Conservation (phyloP, 2,113 vertebrate species). For the Siphamia tubifer region DNA sequence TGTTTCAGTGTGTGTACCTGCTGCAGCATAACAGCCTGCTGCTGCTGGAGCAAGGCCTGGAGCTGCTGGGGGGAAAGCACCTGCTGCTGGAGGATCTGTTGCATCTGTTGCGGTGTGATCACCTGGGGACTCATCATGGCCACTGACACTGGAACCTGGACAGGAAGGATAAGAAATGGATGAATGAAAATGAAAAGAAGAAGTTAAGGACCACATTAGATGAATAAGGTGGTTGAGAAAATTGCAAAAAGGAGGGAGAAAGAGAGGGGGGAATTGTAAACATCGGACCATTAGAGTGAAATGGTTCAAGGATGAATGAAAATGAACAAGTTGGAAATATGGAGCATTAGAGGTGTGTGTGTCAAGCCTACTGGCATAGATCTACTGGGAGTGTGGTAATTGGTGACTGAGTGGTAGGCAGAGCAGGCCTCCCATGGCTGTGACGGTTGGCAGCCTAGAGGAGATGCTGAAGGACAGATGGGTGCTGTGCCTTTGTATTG, state of each 20-base stretch:
- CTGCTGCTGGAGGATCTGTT: conserved; percentile 99
- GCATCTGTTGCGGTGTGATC: conserved; percentile 99
- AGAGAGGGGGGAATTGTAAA: conserved; percentile 6
- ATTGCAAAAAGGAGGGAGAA: conserved; percentile 16
- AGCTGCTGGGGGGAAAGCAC: conserved; percentile 98
- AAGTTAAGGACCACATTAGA: neutral
- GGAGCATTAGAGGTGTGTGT: conserved; percentile 16
- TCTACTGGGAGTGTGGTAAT: conserved; percentile 58
- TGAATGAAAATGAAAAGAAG: conserved; percentile 1
- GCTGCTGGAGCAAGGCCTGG: conserved; percentile 97
- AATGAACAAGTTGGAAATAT: conserved; percentile 4
- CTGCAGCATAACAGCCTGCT: conserved; percentile 98
- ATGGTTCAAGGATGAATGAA: neutral
- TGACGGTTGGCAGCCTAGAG: conserved; percentile 57
- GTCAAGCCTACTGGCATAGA: conserved; percentile 19
- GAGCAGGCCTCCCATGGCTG: conserved; percentile 50
- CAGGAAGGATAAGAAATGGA: neutral
- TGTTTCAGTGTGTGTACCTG: conserved; percentile 82
- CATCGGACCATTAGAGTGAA: neutral
- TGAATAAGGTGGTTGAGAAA: neutral
- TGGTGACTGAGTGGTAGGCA: conserved; percentile 49
- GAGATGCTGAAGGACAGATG: conserved; percentile 74
- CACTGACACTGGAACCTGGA: conserved; percentile 97
- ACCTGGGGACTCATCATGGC: conserved; percentile 99
- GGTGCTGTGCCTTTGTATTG: conserved; percentile 66